Evolutionary conservation across 1,140 invertebrate species (phyloP).

Genomic region (Solenopsis fugax): DNA sequence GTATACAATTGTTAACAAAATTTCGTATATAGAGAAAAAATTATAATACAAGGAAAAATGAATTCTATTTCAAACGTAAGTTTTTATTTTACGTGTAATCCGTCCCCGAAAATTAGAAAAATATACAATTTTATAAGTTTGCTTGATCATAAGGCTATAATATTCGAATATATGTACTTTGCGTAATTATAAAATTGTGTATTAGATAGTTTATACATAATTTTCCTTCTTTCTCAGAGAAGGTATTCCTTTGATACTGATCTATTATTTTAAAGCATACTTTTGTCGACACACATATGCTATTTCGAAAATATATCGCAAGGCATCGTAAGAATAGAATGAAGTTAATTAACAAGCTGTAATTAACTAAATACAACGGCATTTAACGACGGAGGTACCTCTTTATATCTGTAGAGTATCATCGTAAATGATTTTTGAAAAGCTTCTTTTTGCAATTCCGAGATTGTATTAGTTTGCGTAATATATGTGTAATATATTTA

Average conservation of each 20-base stretch:
- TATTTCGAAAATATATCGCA: slow-evolving; percentile 27
- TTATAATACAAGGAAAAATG: background rate
- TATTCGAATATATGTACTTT: slow-evolving; percentile 22
- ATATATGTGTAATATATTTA: background rate
- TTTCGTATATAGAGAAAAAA: background rate
- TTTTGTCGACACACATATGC: slow-evolving; percentile 10
- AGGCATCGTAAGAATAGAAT: slow-evolving; percentile 26
- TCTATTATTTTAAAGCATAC: slow-evolving; percentile 17
- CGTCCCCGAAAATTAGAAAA: slow-evolving; percentile 39
- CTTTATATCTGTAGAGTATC: background rate
- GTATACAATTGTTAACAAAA: slow-evolving; percentile 7
- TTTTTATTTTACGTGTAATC: slow-evolving; percentile 50
- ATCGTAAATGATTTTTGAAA: slow-evolving; percentile 16
- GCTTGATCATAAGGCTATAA: slow-evolving; percentile 25
- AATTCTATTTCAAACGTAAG: background rate
- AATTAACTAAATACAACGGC: slow-evolving; percentile 27
- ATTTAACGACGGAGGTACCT: slow-evolving; percentile 18
- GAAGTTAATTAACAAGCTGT: background rate
- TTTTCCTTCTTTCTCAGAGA: background rate
- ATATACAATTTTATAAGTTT: slow-evolving; percentile 44
- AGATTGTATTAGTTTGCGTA: background rate
- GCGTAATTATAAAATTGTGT: slow-evolving; percentile 26
- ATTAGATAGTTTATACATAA: slow-evolving; percentile 4
- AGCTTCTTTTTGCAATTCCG: slow-evolving; percentile 34
- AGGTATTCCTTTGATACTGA: slow-evolving; percentile 26